Conservation (phyloP, 2,113 vertebrate genomes). For the Brienomyrus longianalis region DNA sequence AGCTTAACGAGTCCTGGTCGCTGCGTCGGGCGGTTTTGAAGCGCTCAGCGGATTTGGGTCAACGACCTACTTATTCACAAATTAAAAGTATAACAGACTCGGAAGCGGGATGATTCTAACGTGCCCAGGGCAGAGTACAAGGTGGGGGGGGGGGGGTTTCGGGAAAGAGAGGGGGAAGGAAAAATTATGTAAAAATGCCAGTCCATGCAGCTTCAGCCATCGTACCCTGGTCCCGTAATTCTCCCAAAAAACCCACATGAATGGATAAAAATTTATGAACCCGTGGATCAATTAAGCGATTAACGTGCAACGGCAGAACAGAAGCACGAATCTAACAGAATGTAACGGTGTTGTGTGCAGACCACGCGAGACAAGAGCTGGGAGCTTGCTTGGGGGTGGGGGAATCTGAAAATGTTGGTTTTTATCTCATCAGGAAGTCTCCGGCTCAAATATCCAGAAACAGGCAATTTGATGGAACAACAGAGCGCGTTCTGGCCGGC, state of each 20-base stretch:
- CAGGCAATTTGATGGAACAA: constrained; percentile 13
- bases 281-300: neutral
- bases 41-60: constrained; percentile 38
- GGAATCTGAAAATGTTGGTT: neutral
- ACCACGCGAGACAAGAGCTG: too few species aligned
- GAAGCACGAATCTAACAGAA: neutral
- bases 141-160: neutral
- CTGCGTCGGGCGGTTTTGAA: constrained; percentile 31
- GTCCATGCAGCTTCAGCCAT: neutral
- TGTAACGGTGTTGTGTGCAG: neutral
- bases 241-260: constrained; percentile 31
- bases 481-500: neutral
- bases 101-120: neutral
- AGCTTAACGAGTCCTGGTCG: neutral
- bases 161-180: neutral
- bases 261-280: constrained; percentile 22
- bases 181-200: neutral
- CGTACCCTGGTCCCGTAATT: constrained; percentile 9
- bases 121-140: neutral
- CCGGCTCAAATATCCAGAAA: constrained; percentile 21
- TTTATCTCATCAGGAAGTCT: constrained; percentile 16
- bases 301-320: neutral
- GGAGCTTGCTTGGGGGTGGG: neutral
- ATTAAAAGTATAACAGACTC: constrained; percentile 28
- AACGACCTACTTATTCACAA: constrained; percentile 37